Conservation (phyloP, 1,140 invertebrate species). For the Atta colombica region DNA sequence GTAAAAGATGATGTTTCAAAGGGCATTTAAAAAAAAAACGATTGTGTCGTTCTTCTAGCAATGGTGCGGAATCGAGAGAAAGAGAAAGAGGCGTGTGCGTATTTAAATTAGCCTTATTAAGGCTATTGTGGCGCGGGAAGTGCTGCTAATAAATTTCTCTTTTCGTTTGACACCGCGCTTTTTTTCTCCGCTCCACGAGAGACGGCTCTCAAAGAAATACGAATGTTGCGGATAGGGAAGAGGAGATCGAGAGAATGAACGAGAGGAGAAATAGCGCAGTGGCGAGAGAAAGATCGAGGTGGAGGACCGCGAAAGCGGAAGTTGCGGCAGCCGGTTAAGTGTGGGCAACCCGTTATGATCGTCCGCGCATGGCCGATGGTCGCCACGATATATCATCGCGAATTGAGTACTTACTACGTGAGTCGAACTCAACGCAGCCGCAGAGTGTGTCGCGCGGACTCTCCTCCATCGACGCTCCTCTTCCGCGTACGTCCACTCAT, state of each 20-base stretch:
- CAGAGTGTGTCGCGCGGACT: constrained; percentile 74
- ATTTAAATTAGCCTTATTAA: constrained; percentile 74
- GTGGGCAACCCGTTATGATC: constrained; percentile 80
- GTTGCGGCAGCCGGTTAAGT: constrained; percentile 79
- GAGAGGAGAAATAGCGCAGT: constrained; percentile 27
- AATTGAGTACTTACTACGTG: constrained; percentile 82
- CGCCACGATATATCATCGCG: constrained; percentile 81
- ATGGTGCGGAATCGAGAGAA: background rate
- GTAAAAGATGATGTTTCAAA: too few species aligned
- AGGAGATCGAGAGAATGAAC: constrained; percentile 15
- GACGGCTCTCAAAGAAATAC: constrained; percentile 7
- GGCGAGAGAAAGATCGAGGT: constrained; percentile 42
- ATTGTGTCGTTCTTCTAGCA: background rate
- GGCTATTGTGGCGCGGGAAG: constrained; percentile 51
- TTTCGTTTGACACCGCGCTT: constrained; percentile 44
- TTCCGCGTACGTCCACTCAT: constrained; percentile 33
- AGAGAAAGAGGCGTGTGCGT: background rate
- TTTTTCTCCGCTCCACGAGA: constrained; percentile 20
- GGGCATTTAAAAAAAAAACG: too few species aligned
- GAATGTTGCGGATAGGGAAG: constrained; percentile 8
- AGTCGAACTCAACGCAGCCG: constrained; percentile 81
- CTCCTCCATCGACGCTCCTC: constrained; percentile 53
- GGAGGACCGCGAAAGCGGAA: constrained; percentile 74
- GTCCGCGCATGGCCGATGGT: constrained; percentile 75
- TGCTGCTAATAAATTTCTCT: constrained; percentile 67